Conservation (phyloP, 2,888 invertebrate genomes). For the Asteroscopus sphinx region DNA sequence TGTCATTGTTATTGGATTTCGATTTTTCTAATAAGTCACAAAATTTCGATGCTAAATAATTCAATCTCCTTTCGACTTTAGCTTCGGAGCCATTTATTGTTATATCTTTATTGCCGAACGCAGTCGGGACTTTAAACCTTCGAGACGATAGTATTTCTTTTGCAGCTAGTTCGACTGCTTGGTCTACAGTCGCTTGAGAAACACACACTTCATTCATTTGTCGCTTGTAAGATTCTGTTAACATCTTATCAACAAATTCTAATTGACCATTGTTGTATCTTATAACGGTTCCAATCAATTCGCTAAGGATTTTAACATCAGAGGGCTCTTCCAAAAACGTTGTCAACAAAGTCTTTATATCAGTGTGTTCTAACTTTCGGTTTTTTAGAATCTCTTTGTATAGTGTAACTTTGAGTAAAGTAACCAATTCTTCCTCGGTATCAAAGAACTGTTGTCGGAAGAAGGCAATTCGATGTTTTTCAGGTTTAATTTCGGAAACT, state of each 20-base stretch:
- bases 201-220: too few species aligned
- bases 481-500: slow-evolving; percentile 18
- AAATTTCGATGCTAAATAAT: slow-evolving; percentile 7
- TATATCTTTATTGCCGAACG: too few species aligned
- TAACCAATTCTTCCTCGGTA: slow-evolving; percentile 17
- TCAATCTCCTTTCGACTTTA: too few species aligned
- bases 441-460: slow-evolving; percentile 37
- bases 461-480: slow-evolving; percentile 21
- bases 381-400: slow-evolving; percentile 24
- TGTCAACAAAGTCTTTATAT: slow-evolving; percentile 1
- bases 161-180: too few species aligned
- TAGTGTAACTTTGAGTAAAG: too few species aligned
- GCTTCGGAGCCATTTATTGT: too few species aligned
- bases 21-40: slow-evolving; percentile 7
- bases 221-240: too few species aligned
- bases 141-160: too few species aligned
- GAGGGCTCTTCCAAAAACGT: slow-evolving; percentile 13
- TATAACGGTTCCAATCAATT: slow-evolving; percentile 27
- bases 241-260: slow-evolving; percentile 16
- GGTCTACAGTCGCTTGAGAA: too few species aligned
- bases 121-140: too few species aligned
- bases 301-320: slow-evolving; percentile 11
- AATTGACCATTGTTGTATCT: slow-evolving; percentile 21
- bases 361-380: not conserved
- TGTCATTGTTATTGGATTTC: not conserved